Percentiles rank a stretch among this genome's conserved stretches.
Evolutionary conservation across 1,140 invertebrate species (phyloP).

Genomic region (Conus ventricosus): DNA sequence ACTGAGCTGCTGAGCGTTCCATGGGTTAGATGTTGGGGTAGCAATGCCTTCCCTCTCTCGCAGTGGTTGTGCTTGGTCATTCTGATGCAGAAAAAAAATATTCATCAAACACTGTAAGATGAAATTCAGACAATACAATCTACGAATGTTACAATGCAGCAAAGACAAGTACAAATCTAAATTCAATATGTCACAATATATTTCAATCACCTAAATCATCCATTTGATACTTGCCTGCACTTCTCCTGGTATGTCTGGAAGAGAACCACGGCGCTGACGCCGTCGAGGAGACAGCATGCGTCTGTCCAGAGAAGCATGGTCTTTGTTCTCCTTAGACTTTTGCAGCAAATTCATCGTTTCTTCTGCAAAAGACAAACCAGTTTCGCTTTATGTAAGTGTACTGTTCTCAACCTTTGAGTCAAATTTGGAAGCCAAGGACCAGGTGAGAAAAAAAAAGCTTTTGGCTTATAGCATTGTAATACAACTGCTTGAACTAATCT

Average conservation of each 20-base stretch:
- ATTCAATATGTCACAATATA: too few species aligned
- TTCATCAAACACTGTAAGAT: not conserved
- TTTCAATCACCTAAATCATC: too few species aligned
- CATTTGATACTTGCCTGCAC: not conserved
- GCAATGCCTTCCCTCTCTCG: conserved; percentile 43
- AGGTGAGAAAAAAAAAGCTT: too few species aligned
- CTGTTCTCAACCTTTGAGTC: too few species aligned
- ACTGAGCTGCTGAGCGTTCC: conserved; percentile 41
- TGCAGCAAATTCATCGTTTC: conserved; percentile 28
- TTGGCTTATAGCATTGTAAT: too few species aligned
- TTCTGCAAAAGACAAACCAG: conserved; percentile 18
- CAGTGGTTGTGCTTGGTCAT: conserved; percentile 14
- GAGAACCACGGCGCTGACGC: conserved; percentile 5
- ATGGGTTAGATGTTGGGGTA: conserved; percentile 41
- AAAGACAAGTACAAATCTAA: too few species aligned
- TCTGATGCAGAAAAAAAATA: not conserved
- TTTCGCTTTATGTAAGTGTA: too few species aligned
- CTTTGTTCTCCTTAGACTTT: conserved; percentile 24
- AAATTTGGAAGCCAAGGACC: too few species aligned
- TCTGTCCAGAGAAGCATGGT: conserved; percentile 19
- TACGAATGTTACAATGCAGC: too few species aligned
- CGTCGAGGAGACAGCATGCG: conserved; percentile 14
- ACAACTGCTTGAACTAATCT: too few species aligned
- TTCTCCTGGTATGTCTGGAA: conserved; percentile 21
- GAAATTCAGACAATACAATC: too few species aligned